These are phyloP conservation scores for Spisula solida DNA, from an alignment of 2,888 invertebrate genomes.

Conservation along the genomic window DNA sequence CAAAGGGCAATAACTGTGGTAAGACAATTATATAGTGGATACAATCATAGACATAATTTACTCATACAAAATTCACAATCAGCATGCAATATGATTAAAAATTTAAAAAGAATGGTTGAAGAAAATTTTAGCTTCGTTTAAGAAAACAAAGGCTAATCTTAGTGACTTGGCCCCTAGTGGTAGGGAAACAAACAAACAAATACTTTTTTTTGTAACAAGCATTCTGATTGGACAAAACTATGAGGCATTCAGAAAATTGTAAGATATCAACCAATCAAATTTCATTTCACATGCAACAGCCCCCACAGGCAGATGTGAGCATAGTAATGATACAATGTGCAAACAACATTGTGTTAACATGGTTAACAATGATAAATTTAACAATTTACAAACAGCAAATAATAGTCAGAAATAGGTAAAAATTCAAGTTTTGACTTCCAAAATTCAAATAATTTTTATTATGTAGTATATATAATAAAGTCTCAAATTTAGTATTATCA, in stretches of 20 bases:
- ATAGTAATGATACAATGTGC: background rate
- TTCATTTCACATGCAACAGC: background rate
- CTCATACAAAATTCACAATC: background rate
- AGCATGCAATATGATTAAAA: background rate
- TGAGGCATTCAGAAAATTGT: background rate
- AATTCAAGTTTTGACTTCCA: no score
- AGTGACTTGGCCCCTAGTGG: no score
- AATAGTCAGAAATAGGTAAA: no score
- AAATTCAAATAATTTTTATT: no score
- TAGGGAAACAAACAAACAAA: no score
- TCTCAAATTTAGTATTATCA: no score
- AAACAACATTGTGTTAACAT: background rate
- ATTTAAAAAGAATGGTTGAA: no score
- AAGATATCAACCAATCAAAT: background rate
- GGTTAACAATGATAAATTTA: no score
- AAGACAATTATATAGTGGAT: background rate
- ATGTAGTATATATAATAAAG: no score
- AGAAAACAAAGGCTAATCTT: no score
- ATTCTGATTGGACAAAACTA: constrained; percentile 14
- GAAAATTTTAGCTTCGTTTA: no score
- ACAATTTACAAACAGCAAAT: background rate
- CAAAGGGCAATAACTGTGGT: background rate
- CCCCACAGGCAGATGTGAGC: background rate
- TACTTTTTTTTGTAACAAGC: background rate
- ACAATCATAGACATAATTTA: background rate